phyloP scores from a whole-genome alignment of 92 coral and sea anemone genomes.

The Scolanthus callimorphus region DNA sequence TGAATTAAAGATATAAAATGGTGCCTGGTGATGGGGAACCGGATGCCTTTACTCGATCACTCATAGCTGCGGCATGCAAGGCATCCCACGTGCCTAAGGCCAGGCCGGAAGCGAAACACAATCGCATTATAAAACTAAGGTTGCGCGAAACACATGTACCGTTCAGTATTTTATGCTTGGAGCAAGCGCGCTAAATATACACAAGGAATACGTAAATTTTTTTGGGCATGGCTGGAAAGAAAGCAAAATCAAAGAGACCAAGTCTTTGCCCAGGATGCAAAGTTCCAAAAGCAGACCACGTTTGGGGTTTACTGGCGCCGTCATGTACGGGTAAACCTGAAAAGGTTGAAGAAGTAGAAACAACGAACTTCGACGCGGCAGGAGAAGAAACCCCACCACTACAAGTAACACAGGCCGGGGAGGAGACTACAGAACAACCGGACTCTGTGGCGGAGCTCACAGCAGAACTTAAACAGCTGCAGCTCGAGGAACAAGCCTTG shows the following conservation, averaged over 20 bases:
- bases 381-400: not conserved
- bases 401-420: not conserved
- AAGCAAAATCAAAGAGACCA: not conserved
- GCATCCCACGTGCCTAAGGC: conserved; percentile 1
- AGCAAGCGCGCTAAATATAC: not conserved
- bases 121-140: not conserved
- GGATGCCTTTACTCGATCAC: too few relatives aligned
- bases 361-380: too few relatives aligned
- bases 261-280: not conserved
- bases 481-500: not conserved
- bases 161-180: not conserved
- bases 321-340: not conserved
- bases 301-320: not conserved
- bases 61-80: not conserved
- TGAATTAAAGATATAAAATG: too few relatives aligned
- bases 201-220: not conserved
- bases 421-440: not conserved
- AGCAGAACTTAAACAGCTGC: not conserved
- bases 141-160: not conserved
- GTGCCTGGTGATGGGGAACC: too few relatives aligned
- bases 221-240: not conserved
- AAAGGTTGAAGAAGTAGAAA: not conserved
- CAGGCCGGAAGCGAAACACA: not conserved
- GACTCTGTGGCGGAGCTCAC: not conserved
- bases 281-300: not conserved